Base-by-base conservation (phyloP, 2,113 vertebrate species). In the Gobiocypris rarus region DNA sequence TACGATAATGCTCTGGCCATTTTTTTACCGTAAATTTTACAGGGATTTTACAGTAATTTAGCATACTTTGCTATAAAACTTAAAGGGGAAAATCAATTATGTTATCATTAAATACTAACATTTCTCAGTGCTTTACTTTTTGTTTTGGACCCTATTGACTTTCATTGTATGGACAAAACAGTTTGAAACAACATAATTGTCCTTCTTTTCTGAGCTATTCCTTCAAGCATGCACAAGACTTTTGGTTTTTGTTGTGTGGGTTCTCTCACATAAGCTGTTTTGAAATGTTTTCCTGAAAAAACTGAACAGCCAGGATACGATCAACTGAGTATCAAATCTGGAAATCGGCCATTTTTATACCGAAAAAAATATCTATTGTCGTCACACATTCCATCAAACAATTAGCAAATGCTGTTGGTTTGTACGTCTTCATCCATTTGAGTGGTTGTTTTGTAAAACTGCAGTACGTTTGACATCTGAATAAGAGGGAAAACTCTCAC, bases 381-480 rank as follows among this genome's bases (percentile, higher is more conserved):
- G 1, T 4, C 26, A 31, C 59, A 15, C 78, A 52, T 52, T 67
- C 78, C 78, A 50, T 9, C 1, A 13, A 50, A 67, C 78, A 63
- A 26, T 79, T 28, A 63, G n/a, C 24, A 79, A 52, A 67, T 31
- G 61, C 14, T 50, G 26, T 28, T 50, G 17, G 9, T 50, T 45
- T 7, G 10, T 67, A 15, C n/a, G 17, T 67, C 43, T 67, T 63
- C 48, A 7, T 45, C 9, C 13, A 45, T 61, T 22, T 65, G 41
- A 65, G 56, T 48, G 22, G 22, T 19, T 43, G 77, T 28, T 79
- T 79, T 79, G 77, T 31, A 17, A 81, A 34, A 24, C 43, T n/a
- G 17, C 61, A 67, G 26, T 67, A 67, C 10, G 19, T 81, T 11
- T 67, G 78, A 67, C 59, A 84, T 34, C n/a, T 52, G 9, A 80